Evolutionary conservation across 30 jellyfish, hydroid and myxozoan genomes (phyloP).

Genomic region (Turritopsis dohrnii): DNA sequence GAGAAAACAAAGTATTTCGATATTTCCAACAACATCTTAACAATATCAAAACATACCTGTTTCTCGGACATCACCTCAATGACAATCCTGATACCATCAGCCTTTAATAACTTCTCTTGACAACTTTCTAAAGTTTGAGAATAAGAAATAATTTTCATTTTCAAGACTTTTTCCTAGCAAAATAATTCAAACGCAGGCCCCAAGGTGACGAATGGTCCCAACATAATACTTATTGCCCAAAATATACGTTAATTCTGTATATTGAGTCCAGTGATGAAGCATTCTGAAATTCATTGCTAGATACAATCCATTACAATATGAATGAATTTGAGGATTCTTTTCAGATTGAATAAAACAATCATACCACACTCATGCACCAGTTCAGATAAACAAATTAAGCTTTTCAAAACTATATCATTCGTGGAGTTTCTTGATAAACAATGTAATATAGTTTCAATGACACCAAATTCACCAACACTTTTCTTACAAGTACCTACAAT

Average conservation of each 20-base stretch:
- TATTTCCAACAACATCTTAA: too few relatives aligned
- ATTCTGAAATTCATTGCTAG: too few relatives aligned
- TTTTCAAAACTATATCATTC: constrained; percentile 30
- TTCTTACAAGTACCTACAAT: constrained; percentile 6
- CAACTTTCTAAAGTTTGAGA: constrained; percentile 16
- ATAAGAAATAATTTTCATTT: background rate
- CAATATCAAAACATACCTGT: constrained; percentile 15
- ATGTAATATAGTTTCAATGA: constrained; percentile 30
- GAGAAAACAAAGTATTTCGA: too few relatives aligned
- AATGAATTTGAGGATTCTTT: too few relatives aligned
- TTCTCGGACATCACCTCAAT: constrained; percentile 26
- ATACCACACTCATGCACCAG: constrained; percentile 62
- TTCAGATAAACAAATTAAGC: constrained; percentile 58
- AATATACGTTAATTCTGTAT: too few relatives aligned
- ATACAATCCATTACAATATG: too few relatives aligned
- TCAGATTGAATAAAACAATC: constrained; percentile 7
- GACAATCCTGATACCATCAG: constrained; percentile 21
- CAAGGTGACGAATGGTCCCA: too few relatives aligned
- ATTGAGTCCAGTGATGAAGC: too few relatives aligned
- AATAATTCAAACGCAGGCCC: background rate
- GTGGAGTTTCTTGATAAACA: constrained; percentile 8
- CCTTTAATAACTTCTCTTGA: constrained; percentile 25
- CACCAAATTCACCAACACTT: constrained; percentile 38
- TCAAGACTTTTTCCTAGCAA: background rate
- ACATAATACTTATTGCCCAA: too few relatives aligned